phyloP scores from a whole-genome alignment of 2,113 vertebrate species.

The Perognathus longimembris region DNA sequence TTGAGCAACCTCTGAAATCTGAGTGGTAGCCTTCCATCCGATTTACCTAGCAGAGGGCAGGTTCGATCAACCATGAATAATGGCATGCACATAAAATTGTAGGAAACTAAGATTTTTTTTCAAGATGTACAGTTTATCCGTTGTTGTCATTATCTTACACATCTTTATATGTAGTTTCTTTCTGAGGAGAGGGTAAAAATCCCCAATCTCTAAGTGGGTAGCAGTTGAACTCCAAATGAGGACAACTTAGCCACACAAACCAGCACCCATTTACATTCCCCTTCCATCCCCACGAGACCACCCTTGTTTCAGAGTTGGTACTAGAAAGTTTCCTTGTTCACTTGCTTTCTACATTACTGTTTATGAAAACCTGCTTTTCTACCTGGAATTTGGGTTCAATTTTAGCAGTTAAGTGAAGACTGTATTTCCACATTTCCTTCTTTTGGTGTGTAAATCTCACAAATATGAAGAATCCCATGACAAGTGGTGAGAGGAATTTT shows the following conservation, averaged over 20 bases:
- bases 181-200: background rate
- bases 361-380: constrained; percentile 28
- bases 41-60: background rate
- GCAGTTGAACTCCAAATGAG: background rate
- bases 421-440: constrained; percentile 27
- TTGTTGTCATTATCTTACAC: background rate
- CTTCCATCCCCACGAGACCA: too few species aligned
- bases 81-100: background rate
- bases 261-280: background rate
- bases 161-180: background rate
- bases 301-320: background rate
- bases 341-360: background rate
- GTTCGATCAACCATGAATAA: background rate
- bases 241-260: background rate
- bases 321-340: background rate
- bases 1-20: background rate
- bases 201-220: background rate
- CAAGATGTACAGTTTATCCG: background rate
- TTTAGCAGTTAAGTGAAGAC: constrained; percentile 20
- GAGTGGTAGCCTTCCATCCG: background rate
- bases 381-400: constrained; percentile 9
- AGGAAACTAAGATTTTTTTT: background rate
- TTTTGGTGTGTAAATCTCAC: background rate
- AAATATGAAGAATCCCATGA: constrained; percentile 21
- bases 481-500: background rate